Evolutionary conservation across 1,140 invertebrate genomes (phyloP), one percentile per base, ranked within the genome.

Genomic region (Eurosta solidaginis): DNA sequence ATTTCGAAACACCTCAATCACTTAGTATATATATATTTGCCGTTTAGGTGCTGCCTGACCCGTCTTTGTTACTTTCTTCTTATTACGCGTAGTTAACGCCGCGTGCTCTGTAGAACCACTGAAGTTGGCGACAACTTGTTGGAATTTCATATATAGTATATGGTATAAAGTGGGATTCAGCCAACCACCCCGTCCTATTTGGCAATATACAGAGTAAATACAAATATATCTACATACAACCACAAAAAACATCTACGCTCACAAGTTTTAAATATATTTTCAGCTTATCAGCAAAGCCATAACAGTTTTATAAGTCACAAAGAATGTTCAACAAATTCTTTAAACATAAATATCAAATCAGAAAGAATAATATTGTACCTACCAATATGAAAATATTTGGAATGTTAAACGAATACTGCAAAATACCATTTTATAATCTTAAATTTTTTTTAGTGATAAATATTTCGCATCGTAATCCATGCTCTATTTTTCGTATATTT

Each of bases 71-170:
- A 33, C 27, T 17, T 68, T 68, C 33, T 29, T 68, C 40, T 9
- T 40, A 68, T n/a, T n/a, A n/a, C n/a, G 33, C 59, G 59, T 68
- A 40, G 59, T 68, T 68, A 68, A 68, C 17, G 29, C 33, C 40
- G 59, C 33, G 59, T 36, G 59, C 59, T 17, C 29, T 36, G 33
- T 42, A 68, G 33, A n/a, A 40, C 33, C 59, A 68, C 59, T 68
- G 33, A 68, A 12, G 33, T 40, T 27, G 27, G 12, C 33, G 12
- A 68, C 14, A 33, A 10, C 27, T n/a, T 20, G 33, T 68, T 68
- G 59, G 27, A 1, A n/a, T 27, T 42, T 20, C 17, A 36, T 20
- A 12, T 44, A 27, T 25, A 25, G 20, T 54, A 54, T 25, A 54
- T 52, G 20, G 42, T 6, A 44, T n/a, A n/a, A n/a, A n/a, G 45